Base-by-base conservation (phyloP, 2,888 invertebrate genomes). In the Platycheirus albimanus region DNA sequence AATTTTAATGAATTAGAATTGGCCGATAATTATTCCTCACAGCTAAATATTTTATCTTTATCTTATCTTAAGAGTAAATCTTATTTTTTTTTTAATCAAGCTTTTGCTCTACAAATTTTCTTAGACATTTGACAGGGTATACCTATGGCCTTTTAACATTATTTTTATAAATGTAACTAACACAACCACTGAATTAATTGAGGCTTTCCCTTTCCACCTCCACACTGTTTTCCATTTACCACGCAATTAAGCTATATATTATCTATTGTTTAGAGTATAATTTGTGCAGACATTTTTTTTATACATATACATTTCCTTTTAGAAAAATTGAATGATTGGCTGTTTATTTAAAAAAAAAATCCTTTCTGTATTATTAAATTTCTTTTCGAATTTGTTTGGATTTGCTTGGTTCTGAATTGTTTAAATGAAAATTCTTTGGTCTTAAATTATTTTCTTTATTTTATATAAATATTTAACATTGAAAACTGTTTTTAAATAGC, bases 291-390 rank as follows among this genome's bases (percentile, higher is more conserved):
- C 30, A 10, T 24, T 49, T 63, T 79, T 63, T 38, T 67, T 8
- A 38, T 13, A 28, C 5, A 15, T 24, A 17, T 41, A 11, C 5
- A 30, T 78, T 61, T 45, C 19, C 28, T 61, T n/a, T 61, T 30
- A 75, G 64, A 66, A 13, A 36, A 77, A 64, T 58, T 77, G 77
- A 75, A 70, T 80, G 80, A 80, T 80, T 80, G 80, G 80, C 80
- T 70, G 67, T 79, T 74, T 63, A 69, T 19, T 19, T 45, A 6
- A 24, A 41, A 41, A 33, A 30, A 19, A 45, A 30, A 33, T 56
- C 13, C 20, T 71, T 78, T 58, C 38, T 17, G 45, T 76, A 52
- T 43, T 49, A 61, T 54, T 15, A 13, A 38, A 41, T 72, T 71
- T 61, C 4, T 19, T 45, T 52, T 79, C 19, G 20, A 33, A 58